Evolutionary conservation across 35 echinoderm and acorn worm genomes (phyloP).

Genomic region (Eucidaris tribuloides): DNA sequence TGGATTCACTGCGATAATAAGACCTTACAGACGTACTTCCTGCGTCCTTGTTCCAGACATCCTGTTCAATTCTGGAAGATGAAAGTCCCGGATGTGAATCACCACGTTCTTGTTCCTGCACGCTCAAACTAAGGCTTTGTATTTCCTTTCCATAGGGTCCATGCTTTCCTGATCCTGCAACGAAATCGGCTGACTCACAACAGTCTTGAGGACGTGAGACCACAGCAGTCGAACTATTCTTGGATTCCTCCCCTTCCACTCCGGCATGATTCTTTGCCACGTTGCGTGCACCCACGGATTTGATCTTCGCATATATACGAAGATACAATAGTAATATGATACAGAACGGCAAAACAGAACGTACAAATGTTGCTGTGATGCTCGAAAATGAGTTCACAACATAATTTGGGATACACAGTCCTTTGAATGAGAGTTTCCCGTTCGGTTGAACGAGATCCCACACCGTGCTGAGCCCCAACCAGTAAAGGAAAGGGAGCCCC

Average conservation of each 20-base stretch:
- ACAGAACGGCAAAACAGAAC: not conserved
- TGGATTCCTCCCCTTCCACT: not conserved
- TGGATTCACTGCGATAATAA: too few species aligned
- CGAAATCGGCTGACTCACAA: not conserved
- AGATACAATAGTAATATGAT: not conserved
- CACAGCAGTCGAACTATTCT: not conserved
- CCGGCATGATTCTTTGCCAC: not conserved
- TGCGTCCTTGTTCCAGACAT: not conserved
- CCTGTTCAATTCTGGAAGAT: not conserved
- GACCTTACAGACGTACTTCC: not conserved
- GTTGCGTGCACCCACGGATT: not conserved
- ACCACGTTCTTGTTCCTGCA: not conserved
- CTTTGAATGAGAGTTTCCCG: not conserved
- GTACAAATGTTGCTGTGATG: not conserved
- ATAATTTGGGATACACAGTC: too few species aligned
- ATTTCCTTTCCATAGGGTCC: too few species aligned
- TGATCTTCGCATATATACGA: not conserved
- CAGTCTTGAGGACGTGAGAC: not conserved
- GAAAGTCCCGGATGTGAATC: too few species aligned
- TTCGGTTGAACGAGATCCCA: not conserved
- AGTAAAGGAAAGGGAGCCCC: not conserved
- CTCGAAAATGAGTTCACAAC: not conserved
- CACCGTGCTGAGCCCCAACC: slow-evolving; percentile 1
- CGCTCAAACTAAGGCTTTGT: too few species aligned
- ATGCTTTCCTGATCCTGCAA: not conserved